Conservation (phyloP, 2,113 vertebrate species). For the Romanogobio albipinnatus region DNA sequence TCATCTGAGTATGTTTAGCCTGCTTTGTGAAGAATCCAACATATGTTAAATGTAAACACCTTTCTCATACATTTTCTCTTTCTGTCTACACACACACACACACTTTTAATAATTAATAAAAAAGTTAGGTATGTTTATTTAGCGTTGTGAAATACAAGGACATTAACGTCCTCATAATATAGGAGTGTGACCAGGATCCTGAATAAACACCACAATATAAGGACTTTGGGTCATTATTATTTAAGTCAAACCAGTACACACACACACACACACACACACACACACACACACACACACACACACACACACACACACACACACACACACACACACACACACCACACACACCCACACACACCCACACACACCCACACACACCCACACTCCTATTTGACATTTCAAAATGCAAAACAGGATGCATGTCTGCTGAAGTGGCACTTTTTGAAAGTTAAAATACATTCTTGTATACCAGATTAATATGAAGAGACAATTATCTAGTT, state of each 20-base stretch:
- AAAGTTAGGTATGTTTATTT: too few species aligned
- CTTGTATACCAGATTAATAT: not conserved
- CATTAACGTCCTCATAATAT: too few species aligned
- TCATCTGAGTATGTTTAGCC: slow-evolving; percentile 9
- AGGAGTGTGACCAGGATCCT: too few species aligned
- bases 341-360: not conserved
- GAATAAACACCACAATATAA: too few species aligned
- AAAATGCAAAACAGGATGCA: slow-evolving; percentile 46
- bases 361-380: not conserved
- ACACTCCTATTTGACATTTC: slow-evolving; percentile 12
- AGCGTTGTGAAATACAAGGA: too few species aligned
- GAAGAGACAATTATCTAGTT: too few species aligned
- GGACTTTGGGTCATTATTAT: too few species aligned
- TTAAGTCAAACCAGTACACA: not conserved
- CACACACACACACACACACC: not conserved
- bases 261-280: not conserved
- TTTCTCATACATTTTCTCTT: not conserved
- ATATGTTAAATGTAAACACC: not conserved
- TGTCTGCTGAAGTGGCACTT: slow-evolving; percentile 26
- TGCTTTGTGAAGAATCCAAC: not conserved
- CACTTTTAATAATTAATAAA: too few species aligned
- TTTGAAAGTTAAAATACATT: not conserved
- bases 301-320: not conserved
- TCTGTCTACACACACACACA: not conserved
- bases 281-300: not conserved